Evolutionary conservation across 2,888 invertebrate species (phyloP).

Genomic region (Cabera pusaria): DNA sequence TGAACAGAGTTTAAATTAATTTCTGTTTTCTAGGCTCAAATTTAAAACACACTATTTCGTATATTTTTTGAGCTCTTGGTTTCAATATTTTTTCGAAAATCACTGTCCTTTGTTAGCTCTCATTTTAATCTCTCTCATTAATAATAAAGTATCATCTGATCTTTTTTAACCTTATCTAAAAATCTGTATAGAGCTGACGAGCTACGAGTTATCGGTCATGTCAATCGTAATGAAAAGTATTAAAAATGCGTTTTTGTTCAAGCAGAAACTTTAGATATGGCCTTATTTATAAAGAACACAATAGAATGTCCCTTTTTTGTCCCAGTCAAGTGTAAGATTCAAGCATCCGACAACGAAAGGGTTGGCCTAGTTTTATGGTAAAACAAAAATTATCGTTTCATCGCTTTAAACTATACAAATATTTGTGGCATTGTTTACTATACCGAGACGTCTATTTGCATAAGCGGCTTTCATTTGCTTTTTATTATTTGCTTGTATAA

Average conservation of each 20-base stretch:
- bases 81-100: too few species aligned
- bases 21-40: too few species aligned
- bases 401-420: conserved; percentile 60
- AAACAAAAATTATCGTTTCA: conserved; percentile 64
- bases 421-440: conserved; percentile 50
- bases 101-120: too few species aligned
- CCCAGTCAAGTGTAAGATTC: conserved; percentile 63
- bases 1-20: too few species aligned
- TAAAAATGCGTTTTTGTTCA: conserved; percentile 76
- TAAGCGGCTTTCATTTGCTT: conserved; percentile 36
- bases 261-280: conserved; percentile 70
- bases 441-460: conserved; percentile 47
- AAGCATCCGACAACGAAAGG: conserved; percentile 70
- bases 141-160: too few species aligned
- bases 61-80: too few species aligned
- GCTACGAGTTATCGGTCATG: conserved; percentile 63
- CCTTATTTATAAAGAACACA: conserved; percentile 70
- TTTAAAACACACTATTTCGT: too few species aligned
- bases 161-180: conserved; percentile 33
- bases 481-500: too few species aligned
- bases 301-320: conserved; percentile 71
- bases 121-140: too few species aligned
- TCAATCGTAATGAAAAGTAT: conserved; percentile 81
- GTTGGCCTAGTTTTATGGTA: conserved; percentile 59
- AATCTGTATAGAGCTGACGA: conserved; percentile 49